Conservation (phyloP, 2,113 vertebrate species). For the pig (Sus scrofa) region T2T-Sscrofa CM000823.6:35617501-35618000, state of each 20-base stretch:
- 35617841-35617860: background rate
- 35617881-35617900: background rate
- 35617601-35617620: background rate
- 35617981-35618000: background rate
- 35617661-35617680: background rate
- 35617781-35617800: background rate
- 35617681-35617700: background rate
- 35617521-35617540: background rate
- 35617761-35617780: background rate
- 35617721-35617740: background rate
- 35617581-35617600: background rate
- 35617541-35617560: background rate
- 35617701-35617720: background rate
- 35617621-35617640: background rate
- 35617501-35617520: background rate
- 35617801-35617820: background rate
- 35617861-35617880: background rate
- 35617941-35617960: background rate
- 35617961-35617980: slow-evolving; percentile 38
- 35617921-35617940: background rate
- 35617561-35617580: background rate
- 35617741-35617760: background rate
- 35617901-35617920: background rate
- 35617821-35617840: background rate
- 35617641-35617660: background rate